phyloP scores from a whole-genome alignment of 2,113 vertebrate genomes.

The Marmota monax region DNA sequence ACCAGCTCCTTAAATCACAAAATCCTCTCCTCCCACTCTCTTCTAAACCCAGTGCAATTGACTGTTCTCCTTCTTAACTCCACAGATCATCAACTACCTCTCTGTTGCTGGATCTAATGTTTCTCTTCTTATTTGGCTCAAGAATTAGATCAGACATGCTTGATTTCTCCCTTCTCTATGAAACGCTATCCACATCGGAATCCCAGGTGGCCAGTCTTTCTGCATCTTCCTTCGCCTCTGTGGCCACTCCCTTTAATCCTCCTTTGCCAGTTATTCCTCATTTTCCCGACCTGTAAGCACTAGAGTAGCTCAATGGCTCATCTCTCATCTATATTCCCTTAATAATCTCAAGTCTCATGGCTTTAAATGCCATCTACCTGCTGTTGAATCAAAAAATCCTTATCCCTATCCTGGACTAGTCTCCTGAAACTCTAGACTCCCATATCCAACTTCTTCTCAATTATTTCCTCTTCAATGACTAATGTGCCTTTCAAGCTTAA shows the following conservation, averaged over 20 bases:
- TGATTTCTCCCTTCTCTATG: neutral
- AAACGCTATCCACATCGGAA: neutral
- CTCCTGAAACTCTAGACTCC: neutral
- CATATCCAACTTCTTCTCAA: neutral
- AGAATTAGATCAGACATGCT: neutral
- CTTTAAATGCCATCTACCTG: neutral
- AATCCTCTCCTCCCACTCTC: neutral
- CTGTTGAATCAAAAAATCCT: neutral
- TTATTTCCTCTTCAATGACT: neutral
- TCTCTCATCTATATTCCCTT: neutral
- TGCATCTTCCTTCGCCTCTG: neutral
- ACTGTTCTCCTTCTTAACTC: neutral
- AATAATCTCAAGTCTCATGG: neutral
- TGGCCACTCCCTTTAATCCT: neutral
- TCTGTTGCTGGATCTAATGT: neutral
- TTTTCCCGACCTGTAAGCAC: neutral
- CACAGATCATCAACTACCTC: neutral
- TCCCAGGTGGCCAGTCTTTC: neutral
- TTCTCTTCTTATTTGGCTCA: neutral
- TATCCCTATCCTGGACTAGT: neutral
- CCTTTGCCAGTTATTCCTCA: neutral
- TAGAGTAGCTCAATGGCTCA: neutral
- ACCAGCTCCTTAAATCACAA: neutral
- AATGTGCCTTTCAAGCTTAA: neutral
- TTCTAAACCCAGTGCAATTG: neutral